Evolutionary conservation across 2,113 vertebrate species (phyloP), one percentile per base, ranked within the genome.

Genomic region (Empidonax alnorum): DNA sequence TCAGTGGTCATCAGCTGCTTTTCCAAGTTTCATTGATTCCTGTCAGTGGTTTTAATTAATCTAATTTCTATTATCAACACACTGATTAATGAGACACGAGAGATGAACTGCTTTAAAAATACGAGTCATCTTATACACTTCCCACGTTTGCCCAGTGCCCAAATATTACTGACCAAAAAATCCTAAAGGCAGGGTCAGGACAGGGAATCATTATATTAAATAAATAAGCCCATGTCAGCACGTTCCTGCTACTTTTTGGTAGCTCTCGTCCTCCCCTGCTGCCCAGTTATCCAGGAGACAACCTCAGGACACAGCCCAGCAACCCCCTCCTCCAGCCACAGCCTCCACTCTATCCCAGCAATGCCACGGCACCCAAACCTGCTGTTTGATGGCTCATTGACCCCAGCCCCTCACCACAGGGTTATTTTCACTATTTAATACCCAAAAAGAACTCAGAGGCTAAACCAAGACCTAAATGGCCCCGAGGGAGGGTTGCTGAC

Each of bases 331-430:
- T 42, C 14, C 69, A 68, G 44, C 10, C 9, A 12, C 71, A 25
- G 44, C 56, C 28, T 42, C 37, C 14, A 0, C 30, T 5, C 42
- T 10, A 1, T 13, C 12, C 67, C 21, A 9, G 77, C 49, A 39
- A 41, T 1, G 1, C 22, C 53, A 12, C 0, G 0, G 9, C 1
- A 23, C 2, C 31, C 18, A 27, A 49, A n/a, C 4, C 25, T 31
- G 65, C 27, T 8, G 1, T 37, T 14, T 12, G 41, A 46, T 4
- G 53, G 14, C 17, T 22, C 58, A 9, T 55, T 16, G 41, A 63
- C 9, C 37, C 11, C 72, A n/a, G 14, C 22, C 23, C 44, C 37
- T 35, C n/a, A 6, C 42, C 16, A 1, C 25, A 41, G 7, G 0
- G 0, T 1, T 5, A 4, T 20, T 88, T 67, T 30, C 73, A 55